These are phyloP conservation scores for Drosophila quasianomalipes DNA, from an alignment of 2,888 invertebrate genomes.

Conservation along the genomic window DNA sequence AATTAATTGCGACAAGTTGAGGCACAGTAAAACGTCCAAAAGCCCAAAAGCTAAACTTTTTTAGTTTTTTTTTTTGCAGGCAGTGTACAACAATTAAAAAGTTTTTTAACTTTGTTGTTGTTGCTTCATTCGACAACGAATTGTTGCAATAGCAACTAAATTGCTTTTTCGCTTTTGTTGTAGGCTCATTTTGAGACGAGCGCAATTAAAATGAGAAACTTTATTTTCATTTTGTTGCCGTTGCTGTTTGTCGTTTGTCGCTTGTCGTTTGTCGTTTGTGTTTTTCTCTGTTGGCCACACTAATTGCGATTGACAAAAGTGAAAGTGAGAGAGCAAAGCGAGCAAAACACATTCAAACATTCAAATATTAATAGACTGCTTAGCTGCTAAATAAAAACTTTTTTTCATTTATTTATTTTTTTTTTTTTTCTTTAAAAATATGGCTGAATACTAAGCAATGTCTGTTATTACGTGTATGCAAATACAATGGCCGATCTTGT, in stretches of 20 bases:
- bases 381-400: constrained; percentile 35
- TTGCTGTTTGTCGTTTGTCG: constrained; percentile 31
- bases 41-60: constrained; percentile 16
- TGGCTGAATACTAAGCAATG: background rate
- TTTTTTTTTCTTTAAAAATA: background rate
- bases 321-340: constrained; percentile 52
- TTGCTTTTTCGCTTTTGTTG: constrained; percentile 41
- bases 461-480: constrained; percentile 36
- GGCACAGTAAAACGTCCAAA: constrained; percentile 5
- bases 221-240: constrained; percentile 41
- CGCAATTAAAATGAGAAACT: constrained; percentile 74
- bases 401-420: too few species aligned
- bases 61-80: constrained; percentile 4
- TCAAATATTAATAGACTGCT: constrained; percentile 47
- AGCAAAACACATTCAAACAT: constrained; percentile 37
- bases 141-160: constrained; percentile 50
- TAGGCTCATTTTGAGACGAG: constrained; percentile 46
- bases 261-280: constrained; percentile 16
- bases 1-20: constrained; percentile 14
- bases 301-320: constrained; percentile 77
- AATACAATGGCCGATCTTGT: constrained; percentile 24
- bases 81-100: constrained; percentile 30
- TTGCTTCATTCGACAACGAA: constrained; percentile 35
- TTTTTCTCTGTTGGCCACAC: constrained; percentile 32
- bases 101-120: constrained; percentile 10